A percentile compares a stretch with the other conserved stretches of the same genome.
phyloP scores from a whole-genome alignment of 2,797 vertebrate genomes.

The Oreonectes daqikongensis region DNA sequence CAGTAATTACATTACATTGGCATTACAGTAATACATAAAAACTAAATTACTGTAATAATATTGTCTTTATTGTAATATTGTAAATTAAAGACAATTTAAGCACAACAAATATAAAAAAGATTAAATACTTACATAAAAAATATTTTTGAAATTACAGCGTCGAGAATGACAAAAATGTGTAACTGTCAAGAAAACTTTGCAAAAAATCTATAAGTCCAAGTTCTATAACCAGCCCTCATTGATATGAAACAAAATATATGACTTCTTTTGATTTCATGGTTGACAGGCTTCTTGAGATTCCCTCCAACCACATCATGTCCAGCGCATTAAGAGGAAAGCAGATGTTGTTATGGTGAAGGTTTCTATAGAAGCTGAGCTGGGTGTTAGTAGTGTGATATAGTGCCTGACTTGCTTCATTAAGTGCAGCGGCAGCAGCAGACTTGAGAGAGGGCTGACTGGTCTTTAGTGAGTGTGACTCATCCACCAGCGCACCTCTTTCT shows the following conservation, averaged over 20 bases:
- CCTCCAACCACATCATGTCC: conserved; percentile 3
- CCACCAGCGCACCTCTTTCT: conserved; percentile 44
- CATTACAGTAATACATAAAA: background rate
- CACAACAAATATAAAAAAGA: too few relatives aligned
- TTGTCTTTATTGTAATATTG: background rate
- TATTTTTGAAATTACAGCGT: background rate
- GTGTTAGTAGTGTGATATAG: conserved; percentile 42
- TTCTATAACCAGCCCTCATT: too few relatives aligned
- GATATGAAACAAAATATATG: too few relatives aligned
- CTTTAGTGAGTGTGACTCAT: conserved; percentile 50
- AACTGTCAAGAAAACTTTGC: too few relatives aligned
- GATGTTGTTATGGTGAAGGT: conserved; percentile 36
- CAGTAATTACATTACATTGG: background rate
- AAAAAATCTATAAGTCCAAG: too few relatives aligned
- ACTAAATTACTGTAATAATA: background rate
- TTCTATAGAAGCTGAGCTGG: conserved; percentile 36
- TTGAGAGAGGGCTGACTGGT: conserved; percentile 39
- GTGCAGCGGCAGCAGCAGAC: conserved; percentile 48
- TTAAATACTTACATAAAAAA: background rate
- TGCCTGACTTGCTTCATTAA: conserved; percentile 56
- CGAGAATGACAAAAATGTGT: too few relatives aligned
- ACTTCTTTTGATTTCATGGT: background rate
- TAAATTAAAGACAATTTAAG: background rate
- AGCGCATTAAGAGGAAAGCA: background rate
- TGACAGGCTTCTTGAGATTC: background rate